phyloP scores from a whole-genome alignment of 1,140 invertebrate species.

The Chlorops oryzae region DNA sequence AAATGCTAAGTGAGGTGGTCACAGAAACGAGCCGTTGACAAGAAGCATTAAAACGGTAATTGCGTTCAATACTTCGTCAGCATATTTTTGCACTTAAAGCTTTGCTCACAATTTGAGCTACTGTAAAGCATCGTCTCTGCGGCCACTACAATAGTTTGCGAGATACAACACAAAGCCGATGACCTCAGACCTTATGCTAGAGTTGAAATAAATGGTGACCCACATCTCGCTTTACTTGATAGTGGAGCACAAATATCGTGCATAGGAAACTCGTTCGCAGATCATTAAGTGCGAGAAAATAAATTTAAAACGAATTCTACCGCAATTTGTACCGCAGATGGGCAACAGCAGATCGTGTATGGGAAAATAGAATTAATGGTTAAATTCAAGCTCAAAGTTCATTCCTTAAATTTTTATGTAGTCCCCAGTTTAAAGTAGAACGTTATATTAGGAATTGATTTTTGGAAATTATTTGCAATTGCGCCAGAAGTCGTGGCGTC shows the following conservation, averaged over 20 bases:
- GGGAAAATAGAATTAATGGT: neutral
- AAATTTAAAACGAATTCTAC: slow-evolving; percentile 4
- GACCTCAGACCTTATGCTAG: slow-evolving; percentile 14
- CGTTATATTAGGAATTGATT: slow-evolving; percentile 15
- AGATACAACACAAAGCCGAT: neutral
- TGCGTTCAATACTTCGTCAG: too few relatives aligned
- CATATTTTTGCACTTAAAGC: too few relatives aligned
- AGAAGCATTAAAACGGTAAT: too few relatives aligned
- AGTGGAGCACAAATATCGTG: slow-evolving; percentile 14
- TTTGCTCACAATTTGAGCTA: too few relatives aligned
- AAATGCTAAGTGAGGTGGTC: too few relatives aligned
- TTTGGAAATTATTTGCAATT: slow-evolving; percentile 13
- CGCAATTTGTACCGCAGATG: slow-evolving; percentile 7
- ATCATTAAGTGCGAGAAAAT: neutral
- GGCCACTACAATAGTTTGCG: too few relatives aligned
- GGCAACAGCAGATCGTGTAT: slow-evolving; percentile 1
- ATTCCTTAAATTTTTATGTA: slow-evolving; percentile 10
- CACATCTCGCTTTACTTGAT: slow-evolving; percentile 2
- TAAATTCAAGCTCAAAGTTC: slow-evolving; percentile 3
- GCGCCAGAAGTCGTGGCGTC: neutral
- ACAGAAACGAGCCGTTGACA: too few relatives aligned
- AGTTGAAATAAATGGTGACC: neutral
- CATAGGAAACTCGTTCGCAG: neutral
- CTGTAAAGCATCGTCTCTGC: too few relatives aligned
- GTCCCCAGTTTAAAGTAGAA: slow-evolving; percentile 7